Evolutionary conservation across 37 sponge, comb jelly and placozoan genomes (phyloP).

Genomic region (Hexactinellida sp.): DNA sequence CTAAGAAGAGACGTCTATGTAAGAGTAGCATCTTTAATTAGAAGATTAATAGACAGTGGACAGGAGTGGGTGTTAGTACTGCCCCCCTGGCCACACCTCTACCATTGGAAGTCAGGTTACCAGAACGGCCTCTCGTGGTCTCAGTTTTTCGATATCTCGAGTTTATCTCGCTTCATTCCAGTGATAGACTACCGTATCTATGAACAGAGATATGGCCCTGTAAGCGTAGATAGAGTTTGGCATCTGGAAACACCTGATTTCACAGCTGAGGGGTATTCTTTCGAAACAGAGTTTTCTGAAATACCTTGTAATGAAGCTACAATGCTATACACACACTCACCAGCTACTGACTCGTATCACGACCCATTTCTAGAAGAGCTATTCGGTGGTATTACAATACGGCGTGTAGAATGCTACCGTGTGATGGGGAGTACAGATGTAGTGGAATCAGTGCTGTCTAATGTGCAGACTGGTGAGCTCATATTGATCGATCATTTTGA

Average conservation of each 20-base stretch:
- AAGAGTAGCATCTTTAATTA: slow-evolving; percentile 52
- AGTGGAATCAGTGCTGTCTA: background rate
- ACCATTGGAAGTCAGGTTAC: slow-evolving; percentile 58
- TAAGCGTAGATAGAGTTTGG: slow-evolving; percentile 16
- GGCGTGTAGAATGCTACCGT: background rate
- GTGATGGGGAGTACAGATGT: background rate
- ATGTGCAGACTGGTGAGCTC: background rate
- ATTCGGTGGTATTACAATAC: background rate
- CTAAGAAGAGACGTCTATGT: slow-evolving; percentile 76
- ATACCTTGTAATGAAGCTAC: background rate
- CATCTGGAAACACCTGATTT: background rate
- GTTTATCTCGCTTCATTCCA: slow-evolving; percentile 26
- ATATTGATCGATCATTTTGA: slow-evolving; percentile 53
- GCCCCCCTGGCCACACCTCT: slow-evolving; percentile 78
- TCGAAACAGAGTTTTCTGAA: background rate
- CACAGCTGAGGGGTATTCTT: background rate
- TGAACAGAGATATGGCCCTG: slow-evolving; percentile 18
- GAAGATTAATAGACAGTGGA: slow-evolving; percentile 18
- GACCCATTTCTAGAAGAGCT: background rate
- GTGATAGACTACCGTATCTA: slow-evolving; percentile 53
- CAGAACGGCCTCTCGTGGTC: slow-evolving; percentile 43
- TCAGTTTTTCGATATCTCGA: slow-evolving; percentile 57
- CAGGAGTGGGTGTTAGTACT: slow-evolving; percentile 67
- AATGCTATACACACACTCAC: background rate
- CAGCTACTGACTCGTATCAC: background rate